Base-by-base conservation (phyloP, 2,888 invertebrate species). In the Craniophora ligustri region DNA sequence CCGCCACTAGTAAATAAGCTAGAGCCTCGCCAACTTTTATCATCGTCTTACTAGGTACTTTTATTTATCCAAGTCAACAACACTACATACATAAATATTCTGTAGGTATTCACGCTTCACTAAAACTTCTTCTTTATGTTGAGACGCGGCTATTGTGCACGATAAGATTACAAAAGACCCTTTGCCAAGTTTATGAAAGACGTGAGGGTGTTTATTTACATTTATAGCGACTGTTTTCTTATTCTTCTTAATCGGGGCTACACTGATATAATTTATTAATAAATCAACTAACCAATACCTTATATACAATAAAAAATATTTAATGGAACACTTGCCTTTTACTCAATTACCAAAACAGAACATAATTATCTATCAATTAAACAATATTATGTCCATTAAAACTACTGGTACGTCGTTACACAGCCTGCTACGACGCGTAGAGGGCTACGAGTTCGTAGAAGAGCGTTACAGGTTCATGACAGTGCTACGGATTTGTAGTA, bases 1-100 rank as follows among this genome's bases (percentile, higher is more conserved):
- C 74, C 76, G 74, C 62, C 74, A 75, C 73, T 76, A 79, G 78
- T 85, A 83, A 86, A 87, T 83, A 85, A 78, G 74, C 67, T 68
- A 70, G 78, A 75, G 75, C 72, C 79, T 75, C 57, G 67, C 69
- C 64, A 82, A 82, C 76, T 81, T 71, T 71, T 73, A 57, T 66
- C 69, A 63, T 61, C 56, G 45, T 30, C 41, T 57, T 55, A 54
- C 54, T 57, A n/a, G n/a, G n/a, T n/a, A 64, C 15, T 66, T 60
- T 49, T 64, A 54, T 54, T 54, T 54, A 49, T 21, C 31, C 48
- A 45, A 48, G 45, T 60, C 44, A 60, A 65, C 47, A 60, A 40
- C 63, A 36, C 41, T 31, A 28, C 44, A 35, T 19, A 50, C 26
- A 28, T 16, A 59, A 23, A 7, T 32, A 5, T 14, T 32, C 14